A percentile compares a stretch with the other conserved stretches of the same genome.
Conservation (phyloP, 2,113 vertebrate genomes). For the Bothrops jararaca region DNA sequence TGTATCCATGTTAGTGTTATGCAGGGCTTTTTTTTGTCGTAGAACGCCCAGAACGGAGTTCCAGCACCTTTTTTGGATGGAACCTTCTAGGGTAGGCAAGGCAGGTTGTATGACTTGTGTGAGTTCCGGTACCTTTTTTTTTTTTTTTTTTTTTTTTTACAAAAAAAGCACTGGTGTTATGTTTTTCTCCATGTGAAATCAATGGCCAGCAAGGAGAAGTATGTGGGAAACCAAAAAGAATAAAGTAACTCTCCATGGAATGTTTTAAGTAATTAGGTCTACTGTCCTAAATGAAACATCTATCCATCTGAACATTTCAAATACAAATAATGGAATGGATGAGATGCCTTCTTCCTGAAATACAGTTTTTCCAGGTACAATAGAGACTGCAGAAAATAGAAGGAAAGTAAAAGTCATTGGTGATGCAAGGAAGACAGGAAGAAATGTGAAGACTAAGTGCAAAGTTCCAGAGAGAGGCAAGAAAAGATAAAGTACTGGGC, state of each 20-base stretch:
- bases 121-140: too few species aligned
- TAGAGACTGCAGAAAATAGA: background rate
- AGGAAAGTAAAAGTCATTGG: background rate
- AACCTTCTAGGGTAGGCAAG: too few species aligned
- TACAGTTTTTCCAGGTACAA: background rate
- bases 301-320: background rate
- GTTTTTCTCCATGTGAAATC: background rate
- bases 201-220: background rate
- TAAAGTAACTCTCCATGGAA: background rate
- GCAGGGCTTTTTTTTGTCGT: too few species aligned
- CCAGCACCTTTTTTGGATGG: too few species aligned
- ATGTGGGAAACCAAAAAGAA: background rate
- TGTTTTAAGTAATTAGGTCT: background rate
- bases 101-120: too few species aligned
- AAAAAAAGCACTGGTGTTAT: background rate
- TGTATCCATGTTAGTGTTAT: background rate
- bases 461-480: background rate
- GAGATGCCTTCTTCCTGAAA: background rate
- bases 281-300: background rate
- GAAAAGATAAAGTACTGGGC: background rate
- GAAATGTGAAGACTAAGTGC: background rate
- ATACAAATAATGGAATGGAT: background rate
- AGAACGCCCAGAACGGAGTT: too few species aligned
- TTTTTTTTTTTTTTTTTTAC: too few species aligned
- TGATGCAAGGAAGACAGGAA: background rate